Base-by-base conservation (phyloP, 2,797 vertebrate genomes). In the Pantherophis alleghaniensis region DNA sequence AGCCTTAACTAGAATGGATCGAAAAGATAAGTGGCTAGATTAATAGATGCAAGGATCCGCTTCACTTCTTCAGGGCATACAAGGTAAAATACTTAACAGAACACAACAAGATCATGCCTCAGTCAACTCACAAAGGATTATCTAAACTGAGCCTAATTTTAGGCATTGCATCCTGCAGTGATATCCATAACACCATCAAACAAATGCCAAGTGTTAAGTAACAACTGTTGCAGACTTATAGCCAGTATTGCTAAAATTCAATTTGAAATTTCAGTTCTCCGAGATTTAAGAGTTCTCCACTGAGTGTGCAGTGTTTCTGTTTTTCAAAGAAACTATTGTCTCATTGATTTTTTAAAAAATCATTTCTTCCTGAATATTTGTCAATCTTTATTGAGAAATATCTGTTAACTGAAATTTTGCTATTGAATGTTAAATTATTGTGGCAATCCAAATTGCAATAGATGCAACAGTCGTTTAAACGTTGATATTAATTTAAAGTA, bases 381-480 rank as follows among this genome's bases (percentile, higher is more conserved):
- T 83, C 2, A 83, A 61, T 59, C 14, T 24, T 47, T 89, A 47
- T 51, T 87, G 47, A 87, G 83, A 94, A 87, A 74, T 94, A 26
- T 51, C 92, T 93, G 91, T 26, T 1, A 94, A 47, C 3, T 89
- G 57, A 91, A 90, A 74, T 87, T 93, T 51, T 61, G 13, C n/a
- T 10, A 57, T 63, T 37, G 28, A 61, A 59, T 92, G 93, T 20
- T 87, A 90, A 96, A 93, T 11, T 51, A 18, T 94, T 4, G 57
- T 90, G 61, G 93, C 93, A 51, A 0, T 92, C 42, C 92, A 94
- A 93, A 83, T 93, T 88, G 91, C 74, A 69, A 94, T 37, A 37
- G 92, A 92, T 95, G 37, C 7, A 74, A 74, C 2, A 32, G 90
- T 94, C 91, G 0, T 0, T 37, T 61, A 51, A 88, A 93, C 13